Percentiles rank a stretch among this genome's conserved stretches.
phyloP scores from a whole-genome alignment of 2,113 vertebrate species.

The Uropsilus gracilis region DNA sequence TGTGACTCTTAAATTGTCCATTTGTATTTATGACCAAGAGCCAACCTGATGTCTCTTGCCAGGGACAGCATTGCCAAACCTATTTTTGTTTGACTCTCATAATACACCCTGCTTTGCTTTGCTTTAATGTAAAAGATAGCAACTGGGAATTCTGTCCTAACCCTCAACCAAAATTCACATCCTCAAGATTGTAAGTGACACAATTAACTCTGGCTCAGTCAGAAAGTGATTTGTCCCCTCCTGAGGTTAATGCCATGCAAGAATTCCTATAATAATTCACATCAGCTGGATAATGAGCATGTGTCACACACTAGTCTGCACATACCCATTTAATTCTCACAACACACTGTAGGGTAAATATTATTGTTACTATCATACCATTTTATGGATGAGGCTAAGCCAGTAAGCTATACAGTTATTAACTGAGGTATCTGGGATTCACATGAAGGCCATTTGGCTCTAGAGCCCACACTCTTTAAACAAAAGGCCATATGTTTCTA shows the following conservation, averaged over 20 bases:
- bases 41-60: neutral
- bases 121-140: neutral
- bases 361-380: neutral
- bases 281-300: neutral
- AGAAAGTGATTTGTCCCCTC: neutral
- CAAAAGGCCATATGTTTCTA: neutral
- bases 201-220: neutral
- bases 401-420: neutral
- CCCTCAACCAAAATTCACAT: neutral
- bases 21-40: neutral
- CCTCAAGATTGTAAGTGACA: neutral
- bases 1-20: neutral
- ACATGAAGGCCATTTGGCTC: neutral
- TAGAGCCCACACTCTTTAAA: neutral
- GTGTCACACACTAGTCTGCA: neutral
- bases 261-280: neutral
- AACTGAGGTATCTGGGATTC: neutral
- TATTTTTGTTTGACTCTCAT: neutral
- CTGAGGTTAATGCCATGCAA: neutral
- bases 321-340: neutral
- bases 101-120: neutral
- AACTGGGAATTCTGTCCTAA: neutral
- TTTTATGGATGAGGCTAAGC: neutral
- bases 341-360: neutral
- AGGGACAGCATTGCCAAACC: neutral